A percentile compares a stretch with the other conserved stretches of the same genome.
These are phyloP conservation scores for Hirtodrosophila trivittata DNA, from an alignment of 2,888 invertebrate genomes.

Conservation along the genomic window DNA sequence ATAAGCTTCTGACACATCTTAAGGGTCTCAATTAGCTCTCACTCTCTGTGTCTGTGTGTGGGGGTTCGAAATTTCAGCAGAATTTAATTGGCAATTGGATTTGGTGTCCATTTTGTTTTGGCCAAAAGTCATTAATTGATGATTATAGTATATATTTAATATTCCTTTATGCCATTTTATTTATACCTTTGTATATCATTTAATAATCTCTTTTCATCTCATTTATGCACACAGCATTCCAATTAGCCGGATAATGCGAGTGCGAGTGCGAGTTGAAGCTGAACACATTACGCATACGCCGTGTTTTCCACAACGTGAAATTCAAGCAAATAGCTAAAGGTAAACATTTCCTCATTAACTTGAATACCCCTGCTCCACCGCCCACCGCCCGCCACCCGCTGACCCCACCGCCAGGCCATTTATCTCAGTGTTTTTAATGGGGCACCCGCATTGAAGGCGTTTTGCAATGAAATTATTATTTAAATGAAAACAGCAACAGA, in stretches of 20 bases:
- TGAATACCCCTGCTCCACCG: slow-evolving; percentile 4
- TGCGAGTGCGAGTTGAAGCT: too few species aligned
- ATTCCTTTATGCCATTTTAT: slow-evolving; percentile 13
- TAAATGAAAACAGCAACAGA: slow-evolving; percentile 73
- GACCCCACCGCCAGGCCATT: slow-evolving; percentile 3
- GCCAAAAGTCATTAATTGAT: too few species aligned
- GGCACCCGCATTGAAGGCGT: slow-evolving; percentile 54
- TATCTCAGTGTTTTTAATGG: slow-evolving; percentile 24
- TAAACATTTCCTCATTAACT: slow-evolving; percentile 55
- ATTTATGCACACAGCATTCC: slow-evolving; percentile 34
- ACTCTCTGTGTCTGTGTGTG: too few species aligned
- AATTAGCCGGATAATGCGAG: slow-evolving; percentile 26
- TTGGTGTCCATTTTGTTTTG: too few species aligned
- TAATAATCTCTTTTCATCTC: slow-evolving; percentile 49
- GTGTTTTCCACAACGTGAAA: slow-evolving; percentile 12
- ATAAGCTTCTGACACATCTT: too few species aligned
- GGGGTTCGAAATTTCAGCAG: too few species aligned
- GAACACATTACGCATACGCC: slow-evolving; percentile 36
- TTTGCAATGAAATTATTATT: slow-evolving; percentile 80
- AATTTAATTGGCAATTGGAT: too few species aligned
- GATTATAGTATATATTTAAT: too few species aligned
- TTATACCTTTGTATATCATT: not conserved
- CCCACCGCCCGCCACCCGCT: not conserved
- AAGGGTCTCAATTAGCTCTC: too few species aligned
- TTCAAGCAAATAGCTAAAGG: slow-evolving; percentile 29